A percentile compares a stretch with the other conserved stretches of the same genome.
Conservation (phyloP, 92 coral and sea anemone genomes). For the Montipora capitata region DNA sequence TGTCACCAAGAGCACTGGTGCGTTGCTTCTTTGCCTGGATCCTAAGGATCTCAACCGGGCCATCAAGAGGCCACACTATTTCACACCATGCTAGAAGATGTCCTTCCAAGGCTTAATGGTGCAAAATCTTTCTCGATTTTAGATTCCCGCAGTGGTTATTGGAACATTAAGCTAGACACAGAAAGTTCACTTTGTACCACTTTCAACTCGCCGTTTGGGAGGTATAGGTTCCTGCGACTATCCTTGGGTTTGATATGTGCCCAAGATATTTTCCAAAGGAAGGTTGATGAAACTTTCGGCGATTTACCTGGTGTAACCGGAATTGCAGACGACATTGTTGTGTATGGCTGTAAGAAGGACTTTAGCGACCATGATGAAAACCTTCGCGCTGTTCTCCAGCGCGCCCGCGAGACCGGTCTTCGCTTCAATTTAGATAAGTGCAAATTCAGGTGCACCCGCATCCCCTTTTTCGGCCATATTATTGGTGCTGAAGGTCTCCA, state of each 20-base stretch:
- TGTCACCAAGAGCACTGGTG: constrained; percentile 43
- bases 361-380: not conserved
- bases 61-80: too few relatives aligned
- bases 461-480: constrained; percentile 79
- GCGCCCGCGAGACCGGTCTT: constrained; percentile 72
- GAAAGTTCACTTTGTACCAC: constrained; percentile 68
- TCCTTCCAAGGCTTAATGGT: too few relatives aligned
- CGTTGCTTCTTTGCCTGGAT: not conserved
- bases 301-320: not conserved
- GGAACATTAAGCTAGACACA: not conserved
- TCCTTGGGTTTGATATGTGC: constrained; percentile 38
- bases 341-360: constrained; percentile 48
- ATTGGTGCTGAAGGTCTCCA: constrained; percentile 74
- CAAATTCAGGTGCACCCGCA: constrained; percentile 64
- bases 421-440: constrained; percentile 78
- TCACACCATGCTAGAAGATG: too few relatives aligned
- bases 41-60: constrained; percentile 50
- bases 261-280: constrained; percentile 63
- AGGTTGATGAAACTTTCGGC: constrained; percentile 72
- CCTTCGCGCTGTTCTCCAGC: constrained; percentile 70
- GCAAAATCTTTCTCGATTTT: not conserved
- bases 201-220: constrained; percentile 79
- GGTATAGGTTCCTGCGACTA: constrained; percentile 12
- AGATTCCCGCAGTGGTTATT: not conserved
- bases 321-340: constrained; percentile 3